Base-by-base conservation (phyloP, 1,140 invertebrate genomes). In the Nymphalis io region DNA sequence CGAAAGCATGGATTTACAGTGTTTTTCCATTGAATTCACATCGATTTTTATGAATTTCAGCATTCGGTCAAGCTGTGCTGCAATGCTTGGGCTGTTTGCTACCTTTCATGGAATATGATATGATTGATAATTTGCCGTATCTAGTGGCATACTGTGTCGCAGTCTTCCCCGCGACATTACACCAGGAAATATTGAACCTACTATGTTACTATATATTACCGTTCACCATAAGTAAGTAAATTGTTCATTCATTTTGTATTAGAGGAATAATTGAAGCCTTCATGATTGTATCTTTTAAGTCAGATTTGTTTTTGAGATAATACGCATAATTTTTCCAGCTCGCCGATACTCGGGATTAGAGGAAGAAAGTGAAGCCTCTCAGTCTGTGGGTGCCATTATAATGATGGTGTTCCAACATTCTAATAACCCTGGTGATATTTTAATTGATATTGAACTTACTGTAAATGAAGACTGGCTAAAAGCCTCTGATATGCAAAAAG, bases 391-490 rank as follows among this genome's bases (percentile, higher is more conserved):
- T 12, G 97, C 98, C 13, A 96, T 99, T 59, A 95, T 99, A 42
- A 99, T 99, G 96, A 96, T 99, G 94, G 96, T 99, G 15, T 96
- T 99, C 84, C 98, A 99, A 84, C 98, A 99, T 88, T 98, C 98
- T 5, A 95, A 94, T 67, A 98, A 98, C 92, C 95, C 96, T 82
- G 96, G 97, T 97, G 90, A 58, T 39, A 58, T 16, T 12, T 40
- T 20, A 1, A 20, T 59, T 39, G 15, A 10, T 53, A 15, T n/a
- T 44, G 27, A 33, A 33, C 27, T 8, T 42, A 42, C 13, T 13
- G 13, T 42, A 11, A 42, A 15, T 42, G 40, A 42, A 15, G 3
- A 11, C 13, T 33, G 10, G 27, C 6, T 33, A 8, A 33, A 33
- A 33, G n/a, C n/a, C n/a, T n/a, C n/a, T n/a, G n/a, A n/a, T n/a